Base-by-base conservation (phyloP, 2,888 invertebrate species). In the Exephanes ischioxanthus region DNA sequence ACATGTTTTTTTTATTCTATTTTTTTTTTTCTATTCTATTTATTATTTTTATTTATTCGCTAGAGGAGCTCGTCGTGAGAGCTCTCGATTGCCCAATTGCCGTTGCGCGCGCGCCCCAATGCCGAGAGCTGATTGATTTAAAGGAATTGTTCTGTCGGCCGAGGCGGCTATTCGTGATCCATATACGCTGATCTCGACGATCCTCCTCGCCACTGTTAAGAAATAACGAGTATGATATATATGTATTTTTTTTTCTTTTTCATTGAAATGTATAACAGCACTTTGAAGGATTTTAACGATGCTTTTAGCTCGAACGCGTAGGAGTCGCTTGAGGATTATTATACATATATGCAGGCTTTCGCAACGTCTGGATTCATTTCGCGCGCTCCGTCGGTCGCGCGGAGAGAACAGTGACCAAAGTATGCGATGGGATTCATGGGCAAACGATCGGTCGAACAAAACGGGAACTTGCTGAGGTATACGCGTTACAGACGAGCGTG, bases 51-150 rank as follows among this genome's bases (percentile, higher is more conserved):
- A n/a, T 70, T 87, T 78, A 83, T 72, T 85, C 77, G 84, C 87
- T 86, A 87, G 85, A 83, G 77, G 67, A 72, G 80, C 58, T 82
- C 81, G 80, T 71, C 84, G 85, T 76, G 61, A 63, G 83, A 86
- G 86, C 82, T 88, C 84, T 87, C 87, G 85, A 78, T 87, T 85
- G 81, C 83, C 81, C 80, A 84, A 83, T 85, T 77, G 51, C 76
- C 22, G 73, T 48, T 48, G 45, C 79, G 71, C 45, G 73, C 67
- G 76, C 61, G 58, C 79, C 48, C 37, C 87, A 51, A 53, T 51
- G 61, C 48, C 80, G 53, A 87, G 87, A 88, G 87, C 87, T 91
- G 91, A 92, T 92, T 92, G 89, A 91, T 92, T 89, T 26, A 89
- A 90, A 91, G 88, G 89, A 88, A 88, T 91, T 87, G 86, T 79